Evolutionary conservation across 2,113 vertebrate genomes (phyloP), one percentile per base, ranked within the genome.

Genomic region (Podocnemis expansa): DNA sequence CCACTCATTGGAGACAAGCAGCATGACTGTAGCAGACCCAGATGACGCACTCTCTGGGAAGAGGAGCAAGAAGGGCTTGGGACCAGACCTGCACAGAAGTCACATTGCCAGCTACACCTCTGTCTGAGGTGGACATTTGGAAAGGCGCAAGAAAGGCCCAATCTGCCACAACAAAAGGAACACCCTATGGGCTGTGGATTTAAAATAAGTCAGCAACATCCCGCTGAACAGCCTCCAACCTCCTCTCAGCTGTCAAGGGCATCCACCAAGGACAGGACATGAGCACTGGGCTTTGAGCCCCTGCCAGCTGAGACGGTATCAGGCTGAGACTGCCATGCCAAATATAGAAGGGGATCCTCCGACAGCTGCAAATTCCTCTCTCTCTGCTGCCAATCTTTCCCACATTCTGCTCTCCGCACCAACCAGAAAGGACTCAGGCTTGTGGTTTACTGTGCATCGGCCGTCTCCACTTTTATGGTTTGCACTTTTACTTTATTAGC

Each of bases 401-500:
- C 29, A 91, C 94, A 89, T 90, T 85, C 58, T 87, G 87, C 92
- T 87, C 90, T 79, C 86, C 88, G 73, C 2, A n/a, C 29, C 5
- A 51, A 60, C 82, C 1, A 4, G 91, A 80, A 54, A 89, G 67
- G 43, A 63, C 88, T 87, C 73, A 75, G 80, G 87, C 79, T 91
- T 14, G 0, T 51, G 78, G 89, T 94, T 97, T 95, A 85, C 95
- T 94, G 93, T 96, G 88, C 91, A 73, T 58, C 2, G 24, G 2
- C 87, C 88, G 49, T 93, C 87, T 96, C 79, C 38, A 73, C 82
- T 93, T 95, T 95, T 95, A 94, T 92, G 88, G 91, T 95, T 97
- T 95, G 92, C 96, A 96, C 95, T 95, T 97, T 97, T 96, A 96
- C 95, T 97, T 98, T 96, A 97, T 97, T 97, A 97, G 96, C 96